Percentiles rank a stretch among this genome's conserved stretches.
Conservation (phyloP, 2,888 invertebrate species). For the Creontiades dilutus region DNA sequence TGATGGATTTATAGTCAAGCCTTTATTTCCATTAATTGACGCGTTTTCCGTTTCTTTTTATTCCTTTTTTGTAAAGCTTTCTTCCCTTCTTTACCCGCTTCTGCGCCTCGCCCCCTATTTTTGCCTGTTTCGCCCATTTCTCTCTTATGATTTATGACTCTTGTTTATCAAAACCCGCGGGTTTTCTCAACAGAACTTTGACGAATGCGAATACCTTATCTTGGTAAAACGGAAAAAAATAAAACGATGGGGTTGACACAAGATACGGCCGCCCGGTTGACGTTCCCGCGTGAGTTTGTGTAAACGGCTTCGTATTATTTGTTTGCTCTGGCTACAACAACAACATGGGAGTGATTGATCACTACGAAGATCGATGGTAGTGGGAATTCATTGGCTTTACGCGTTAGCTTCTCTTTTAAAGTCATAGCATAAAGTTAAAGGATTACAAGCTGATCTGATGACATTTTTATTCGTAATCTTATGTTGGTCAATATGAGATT, state of each 20-base stretch:
- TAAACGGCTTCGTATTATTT: conserved; percentile 69
- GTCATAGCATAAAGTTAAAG: background rate
- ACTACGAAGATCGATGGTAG: conserved; percentile 63
- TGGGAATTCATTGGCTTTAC: conserved; percentile 63
- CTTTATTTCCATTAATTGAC: conserved; percentile 73
- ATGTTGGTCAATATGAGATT: background rate
- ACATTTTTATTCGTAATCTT: background rate
- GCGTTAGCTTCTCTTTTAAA: conserved; percentile 26
- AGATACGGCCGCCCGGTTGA: conserved; percentile 61
- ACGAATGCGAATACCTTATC: conserved; percentile 71
- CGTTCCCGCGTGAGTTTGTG: conserved; percentile 60
- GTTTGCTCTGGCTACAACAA: conserved; percentile 54
- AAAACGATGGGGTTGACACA: conserved; percentile 67
- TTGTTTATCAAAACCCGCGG: conserved; percentile 66
- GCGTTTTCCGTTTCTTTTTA: conserved; percentile 67
- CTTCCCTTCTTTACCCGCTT: conserved; percentile 6
- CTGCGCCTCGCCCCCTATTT: conserved; percentile 36
- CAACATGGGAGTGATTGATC: conserved; percentile 68
- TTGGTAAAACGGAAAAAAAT: conserved; percentile 48
- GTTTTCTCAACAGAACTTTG: conserved; percentile 59
- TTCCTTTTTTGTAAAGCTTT: conserved; percentile 42
- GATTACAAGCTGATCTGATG: conserved; percentile 14
- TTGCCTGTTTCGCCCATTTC: conserved; percentile 53
- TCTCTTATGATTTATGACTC: conserved; percentile 68
- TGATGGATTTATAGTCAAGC: conserved; percentile 69